A percentile compares a stretch with the other conserved stretches of the same genome.
Conservation (phyloP, 2,888 invertebrate species). For the Sympetrum striolatum region DNA sequence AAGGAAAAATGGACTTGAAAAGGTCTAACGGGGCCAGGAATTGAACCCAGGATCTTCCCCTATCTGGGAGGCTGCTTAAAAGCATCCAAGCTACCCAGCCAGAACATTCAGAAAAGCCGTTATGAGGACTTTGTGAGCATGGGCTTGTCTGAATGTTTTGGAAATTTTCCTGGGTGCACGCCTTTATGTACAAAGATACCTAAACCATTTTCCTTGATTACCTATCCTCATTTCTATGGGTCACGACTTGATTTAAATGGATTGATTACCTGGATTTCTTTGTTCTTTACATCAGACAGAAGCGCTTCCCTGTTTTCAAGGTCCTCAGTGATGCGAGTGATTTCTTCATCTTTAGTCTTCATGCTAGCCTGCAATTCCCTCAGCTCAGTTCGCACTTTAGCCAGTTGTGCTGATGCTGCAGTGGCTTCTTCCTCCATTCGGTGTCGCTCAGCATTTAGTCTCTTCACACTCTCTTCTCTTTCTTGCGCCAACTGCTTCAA, state of each 20-base stretch:
- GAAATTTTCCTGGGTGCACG: too few relatives aligned
- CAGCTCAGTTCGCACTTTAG: conserved; percentile 68
- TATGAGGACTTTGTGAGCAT: too few relatives aligned
- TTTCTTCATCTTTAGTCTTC: conserved; percentile 66
- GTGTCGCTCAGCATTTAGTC: conserved; percentile 71
- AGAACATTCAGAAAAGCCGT: too few relatives aligned
- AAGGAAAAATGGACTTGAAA: too few relatives aligned
- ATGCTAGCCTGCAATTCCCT: conserved; percentile 69
- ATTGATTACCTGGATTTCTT: conserved; percentile 58
- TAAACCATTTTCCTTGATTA: too few relatives aligned
- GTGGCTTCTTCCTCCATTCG: conserved; percentile 69
- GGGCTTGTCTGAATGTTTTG: too few relatives aligned
- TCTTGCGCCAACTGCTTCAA: conserved; percentile 80
- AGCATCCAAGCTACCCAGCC: too few relatives aligned
- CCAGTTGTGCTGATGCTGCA: conserved; percentile 65
- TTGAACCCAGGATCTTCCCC: too few relatives aligned
- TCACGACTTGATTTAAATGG: background rate
- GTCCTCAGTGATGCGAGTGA: conserved; percentile 71
- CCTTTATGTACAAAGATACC: too few relatives aligned
- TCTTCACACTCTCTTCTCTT: conserved; percentile 70
- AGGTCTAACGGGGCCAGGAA: too few relatives aligned
- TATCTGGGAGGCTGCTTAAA: too few relatives aligned
- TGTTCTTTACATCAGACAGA: conserved; percentile 70
- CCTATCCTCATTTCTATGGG: too few relatives aligned
- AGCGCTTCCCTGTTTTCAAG: conserved; percentile 71